Base-by-base conservation (phyloP, 2,888 invertebrate genomes). In the Kuschelorhynchus macadamiae region DNA sequence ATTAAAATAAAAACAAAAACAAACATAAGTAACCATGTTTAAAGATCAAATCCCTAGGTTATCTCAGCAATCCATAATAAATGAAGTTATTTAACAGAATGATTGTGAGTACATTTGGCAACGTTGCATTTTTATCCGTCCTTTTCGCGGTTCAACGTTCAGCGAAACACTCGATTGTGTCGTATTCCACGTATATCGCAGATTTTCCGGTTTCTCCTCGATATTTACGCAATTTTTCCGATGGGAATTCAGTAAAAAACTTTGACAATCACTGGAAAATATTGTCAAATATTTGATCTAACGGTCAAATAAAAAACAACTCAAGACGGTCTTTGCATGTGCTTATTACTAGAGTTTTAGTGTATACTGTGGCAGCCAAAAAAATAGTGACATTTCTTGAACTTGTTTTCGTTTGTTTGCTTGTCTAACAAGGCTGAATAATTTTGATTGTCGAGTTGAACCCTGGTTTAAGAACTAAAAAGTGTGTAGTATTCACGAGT, bases 81-180 rank as follows among this genome's bases (percentile, higher is more conserved):
- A n/a, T n/a, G n/a, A n/a, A n/a, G n/a, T n/a, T 25, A 36, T 20
- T 39, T 20, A 20, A 9, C 17, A 36, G 52, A 36, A 52, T 52
- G 20, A 36, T 33, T 20, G 14, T 8, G 18, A 20, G 16, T 36
- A 16, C 9, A 4, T 7, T 0, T 17, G 66, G 60, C 66, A 66
- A 66, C 66, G 14, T 2, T 4, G 66, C 59, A 5, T 25, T 20
- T 7, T 20, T 21, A 30, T 36, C 56, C 64, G 56, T 64, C 64
- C 64, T 64, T 64, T 41, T 21, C 36, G 55, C 49, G 61, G 67
- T 67, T 67, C 67, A 67, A 55, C 67, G 57, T 57, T 57, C 57
- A 57, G 7, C 33, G 57, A 50, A 57, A 44, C 57, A 59, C 25
- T 60, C 46, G 41, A 46, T 66, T 46, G 59, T 55, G 53, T 59